Percentiles rank a stretch among this genome's conserved stretches.
Evolutionary conservation across 2,797 vertebrate species (phyloP).

Genomic region (Chiroxiphia lanceolata): DNA sequence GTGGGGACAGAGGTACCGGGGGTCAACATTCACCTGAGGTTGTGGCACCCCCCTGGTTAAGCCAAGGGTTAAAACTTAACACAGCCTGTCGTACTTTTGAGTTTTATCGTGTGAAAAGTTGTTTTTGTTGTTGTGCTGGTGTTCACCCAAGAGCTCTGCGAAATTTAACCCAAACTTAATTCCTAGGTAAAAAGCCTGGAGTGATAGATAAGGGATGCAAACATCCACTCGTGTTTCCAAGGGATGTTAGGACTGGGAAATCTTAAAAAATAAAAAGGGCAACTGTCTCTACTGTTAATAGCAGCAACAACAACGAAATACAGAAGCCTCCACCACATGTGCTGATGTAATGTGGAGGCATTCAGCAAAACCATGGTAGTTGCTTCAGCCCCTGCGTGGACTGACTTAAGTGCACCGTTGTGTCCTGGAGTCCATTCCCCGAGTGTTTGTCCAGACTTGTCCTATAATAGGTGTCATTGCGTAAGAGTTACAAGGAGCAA

Average conservation of each 20-base stretch:
- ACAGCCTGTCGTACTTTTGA: rapidly evolving
- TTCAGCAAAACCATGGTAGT: neutral
- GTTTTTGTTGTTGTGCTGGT: neutral
- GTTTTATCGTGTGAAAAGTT: neutral
- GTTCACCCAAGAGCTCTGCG: neutral
- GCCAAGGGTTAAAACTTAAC: neutral
- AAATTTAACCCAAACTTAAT: neutral
- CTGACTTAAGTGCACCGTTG: neutral
- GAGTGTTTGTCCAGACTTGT: constrained; percentile 44
- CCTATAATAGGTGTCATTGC: constrained; percentile 9
- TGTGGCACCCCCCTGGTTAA: rapidly evolving
- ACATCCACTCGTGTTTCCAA: neutral
- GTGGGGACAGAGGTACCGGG: rapidly evolving
- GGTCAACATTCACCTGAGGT: rapidly evolving
- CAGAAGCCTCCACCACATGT: neutral
- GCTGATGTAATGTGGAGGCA: neutral
- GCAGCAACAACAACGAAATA: neutral
- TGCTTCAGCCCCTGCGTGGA: neutral
- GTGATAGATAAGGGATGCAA: neutral
- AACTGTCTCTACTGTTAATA: neutral
- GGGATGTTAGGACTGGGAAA: neutral
- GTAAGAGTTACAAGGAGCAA: neutral
- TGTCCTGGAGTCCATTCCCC: neutral
- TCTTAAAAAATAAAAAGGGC: neutral
- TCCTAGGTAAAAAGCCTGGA: neutral